These are phyloP conservation scores for Gymnarchus niloticus DNA, from an alignment of 2,113 vertebrate genomes.

Conservation along the genomic window DNA sequence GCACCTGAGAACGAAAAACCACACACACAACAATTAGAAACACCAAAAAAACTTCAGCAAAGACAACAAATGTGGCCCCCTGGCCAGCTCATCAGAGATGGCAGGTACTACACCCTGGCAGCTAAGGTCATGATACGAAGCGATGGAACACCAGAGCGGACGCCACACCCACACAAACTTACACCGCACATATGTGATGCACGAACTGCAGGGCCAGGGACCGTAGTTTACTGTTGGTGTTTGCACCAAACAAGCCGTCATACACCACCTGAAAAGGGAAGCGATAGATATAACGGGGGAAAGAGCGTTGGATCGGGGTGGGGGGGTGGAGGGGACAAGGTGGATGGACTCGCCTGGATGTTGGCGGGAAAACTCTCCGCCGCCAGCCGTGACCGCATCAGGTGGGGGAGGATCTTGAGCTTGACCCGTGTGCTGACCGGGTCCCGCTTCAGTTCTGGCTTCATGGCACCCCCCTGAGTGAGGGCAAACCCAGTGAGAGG, in stretches of 20 bases:
- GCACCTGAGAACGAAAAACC: slow-evolving; percentile 67
- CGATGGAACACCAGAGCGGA: neutral
- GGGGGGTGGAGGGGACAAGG: neutral
- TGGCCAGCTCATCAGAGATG: neutral
- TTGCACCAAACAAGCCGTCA: slow-evolving; percentile 92
- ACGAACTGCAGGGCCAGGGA: slow-evolving; percentile 92
- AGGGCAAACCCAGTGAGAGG: neutral
- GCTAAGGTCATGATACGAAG: neutral
- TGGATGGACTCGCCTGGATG: slow-evolving; percentile 74
- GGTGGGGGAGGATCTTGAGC: slow-evolving; percentile 93
- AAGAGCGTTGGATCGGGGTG: neutral
- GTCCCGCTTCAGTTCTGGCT: slow-evolving; percentile 91
- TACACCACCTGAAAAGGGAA: slow-evolving; percentile 82
- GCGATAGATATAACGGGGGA: neutral
- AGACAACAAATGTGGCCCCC: neutral
- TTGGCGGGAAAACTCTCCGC: slow-evolving; percentile 94
- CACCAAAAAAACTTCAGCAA: neutral
- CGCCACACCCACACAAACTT: slow-evolving; percentile 55
- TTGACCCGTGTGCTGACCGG: slow-evolving; percentile 96
- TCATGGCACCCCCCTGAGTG: slow-evolving; percentile 76
- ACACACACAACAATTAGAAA: slow-evolving; percentile 24
- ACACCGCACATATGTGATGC: slow-evolving; percentile 95
- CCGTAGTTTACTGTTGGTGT: slow-evolving; percentile 91
- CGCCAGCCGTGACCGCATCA: slow-evolving; percentile 85
- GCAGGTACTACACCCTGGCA: neutral